phyloP scores from a whole-genome alignment of 2,113 vertebrate species.

The Mormyrus lacerda region DNA sequence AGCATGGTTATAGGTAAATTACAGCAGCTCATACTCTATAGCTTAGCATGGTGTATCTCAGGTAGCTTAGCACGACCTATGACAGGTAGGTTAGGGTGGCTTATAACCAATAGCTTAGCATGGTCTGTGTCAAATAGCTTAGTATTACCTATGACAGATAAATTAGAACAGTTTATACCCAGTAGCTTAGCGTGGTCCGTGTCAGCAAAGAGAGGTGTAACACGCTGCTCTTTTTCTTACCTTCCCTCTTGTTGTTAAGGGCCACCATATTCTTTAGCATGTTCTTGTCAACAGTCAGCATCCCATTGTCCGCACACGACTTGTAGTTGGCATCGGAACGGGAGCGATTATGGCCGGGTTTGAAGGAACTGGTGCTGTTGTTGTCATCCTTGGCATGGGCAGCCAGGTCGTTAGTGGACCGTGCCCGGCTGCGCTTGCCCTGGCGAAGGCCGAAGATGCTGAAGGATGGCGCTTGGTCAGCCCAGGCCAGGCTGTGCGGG shows the following conservation, averaged over 20 bases:
- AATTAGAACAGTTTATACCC: not conserved
- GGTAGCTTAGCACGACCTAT: not conserved
- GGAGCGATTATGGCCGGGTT: conserved; percentile 82
- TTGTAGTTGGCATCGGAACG: conserved; percentile 73
- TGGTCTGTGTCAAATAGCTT: not conserved
- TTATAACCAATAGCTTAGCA: not conserved
- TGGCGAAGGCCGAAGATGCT: conserved; percentile 72
- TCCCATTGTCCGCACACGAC: conserved; percentile 58
- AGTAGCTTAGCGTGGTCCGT: not conserved
- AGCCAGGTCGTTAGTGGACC: conserved; percentile 85
- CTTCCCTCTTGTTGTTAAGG: conserved; percentile 69
- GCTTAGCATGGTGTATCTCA: not conserved
- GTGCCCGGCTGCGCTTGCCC: conserved; percentile 75
- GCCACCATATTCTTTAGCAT: conserved; percentile 63
- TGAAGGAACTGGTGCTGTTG: conserved; percentile 60
- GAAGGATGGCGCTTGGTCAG: conserved; percentile 64
- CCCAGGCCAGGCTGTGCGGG: conserved; percentile 69
- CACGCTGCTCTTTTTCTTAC: conserved; percentile 52
- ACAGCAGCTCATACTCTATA: not conserved
- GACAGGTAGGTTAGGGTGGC: not conserved
- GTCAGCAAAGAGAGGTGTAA: not conserved
- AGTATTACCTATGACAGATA: not conserved
- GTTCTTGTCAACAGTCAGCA: conserved; percentile 60
- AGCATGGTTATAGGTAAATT: not conserved
- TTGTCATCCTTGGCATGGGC: conserved; percentile 67